phyloP scores from a whole-genome alignment of 2,888 invertebrate genomes.

The Drosophila tanythrix region DNA sequence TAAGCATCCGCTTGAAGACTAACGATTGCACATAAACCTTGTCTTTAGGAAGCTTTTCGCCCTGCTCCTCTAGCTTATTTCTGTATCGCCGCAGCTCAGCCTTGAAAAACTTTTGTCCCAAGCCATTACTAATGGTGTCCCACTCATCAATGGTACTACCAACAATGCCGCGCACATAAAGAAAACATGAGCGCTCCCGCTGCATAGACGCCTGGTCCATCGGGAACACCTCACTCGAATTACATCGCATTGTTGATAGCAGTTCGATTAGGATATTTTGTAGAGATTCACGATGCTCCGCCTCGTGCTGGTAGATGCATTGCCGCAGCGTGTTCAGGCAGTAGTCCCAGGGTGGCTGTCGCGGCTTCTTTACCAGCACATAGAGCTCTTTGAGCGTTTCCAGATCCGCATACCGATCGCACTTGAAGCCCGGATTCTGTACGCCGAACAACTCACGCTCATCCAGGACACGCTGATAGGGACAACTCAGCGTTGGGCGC shows the following conservation, averaged over 20 bases:
- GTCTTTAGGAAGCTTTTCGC: constrained; percentile 11
- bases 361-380: constrained; percentile 58
- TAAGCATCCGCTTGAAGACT: constrained; percentile 44
- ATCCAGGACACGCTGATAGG: constrained; percentile 55
- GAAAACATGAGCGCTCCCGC: constrained; percentile 55
- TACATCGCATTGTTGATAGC: constrained; percentile 50
- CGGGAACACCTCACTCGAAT: constrained; percentile 31
- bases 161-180: constrained; percentile 74
- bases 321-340: constrained; percentile 35
- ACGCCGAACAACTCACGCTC: constrained; percentile 64
- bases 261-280: constrained; percentile 41
- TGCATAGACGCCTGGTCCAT: constrained; percentile 41
- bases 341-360: constrained; percentile 64
- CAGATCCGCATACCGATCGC: constrained; percentile 60
- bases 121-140: constrained; percentile 51
- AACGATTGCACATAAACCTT: constrained; percentile 15
- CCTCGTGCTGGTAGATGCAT: constrained; percentile 31
- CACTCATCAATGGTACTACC: constrained; percentile 72
- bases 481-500: constrained; percentile 37
- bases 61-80: constrained; percentile 6
- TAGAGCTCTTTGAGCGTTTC: constrained; percentile 62
- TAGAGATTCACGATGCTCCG: constrained; percentile 32
- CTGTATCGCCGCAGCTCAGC: constrained; percentile 52
- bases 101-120: constrained; percentile 68
- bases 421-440: constrained; percentile 54